A percentile compares a stretch with the other conserved stretches of the same genome.
These are phyloP conservation scores for Manis javanica DNA, from an alignment of 2,797 vertebrate species.

Conservation along the genomic window DNA sequence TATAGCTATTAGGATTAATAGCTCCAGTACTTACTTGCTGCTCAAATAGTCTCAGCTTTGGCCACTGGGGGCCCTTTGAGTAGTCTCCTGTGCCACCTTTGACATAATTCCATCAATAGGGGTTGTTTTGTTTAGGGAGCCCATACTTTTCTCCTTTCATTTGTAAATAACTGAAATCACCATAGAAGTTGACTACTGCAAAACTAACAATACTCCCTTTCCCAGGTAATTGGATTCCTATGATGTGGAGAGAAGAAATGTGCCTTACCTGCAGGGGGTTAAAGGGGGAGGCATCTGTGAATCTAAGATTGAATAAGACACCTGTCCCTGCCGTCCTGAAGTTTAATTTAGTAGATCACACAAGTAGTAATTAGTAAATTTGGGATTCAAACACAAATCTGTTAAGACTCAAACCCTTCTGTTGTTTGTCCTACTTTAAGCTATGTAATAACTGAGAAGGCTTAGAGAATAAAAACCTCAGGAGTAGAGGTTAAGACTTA, in stretches of 20 bases:
- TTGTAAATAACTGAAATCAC: slow-evolving; percentile 69
- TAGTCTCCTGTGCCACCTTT: background rate
- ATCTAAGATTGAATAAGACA: slow-evolving; percentile 33
- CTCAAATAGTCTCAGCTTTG: background rate
- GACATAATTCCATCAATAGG: background rate
- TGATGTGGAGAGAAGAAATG: background rate
- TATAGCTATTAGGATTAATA: too few relatives aligned
- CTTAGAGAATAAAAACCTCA: background rate
- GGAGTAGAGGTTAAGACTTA: background rate
- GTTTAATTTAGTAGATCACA: background rate
- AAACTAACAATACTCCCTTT: slow-evolving; percentile 48
- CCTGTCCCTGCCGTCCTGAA: background rate
- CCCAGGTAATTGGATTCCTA: background rate
- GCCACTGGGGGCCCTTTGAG: background rate
- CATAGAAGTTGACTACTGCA: slow-evolving; percentile 9
- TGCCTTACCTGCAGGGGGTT: background rate
- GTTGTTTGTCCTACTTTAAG: background rate
- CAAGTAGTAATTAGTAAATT: background rate
- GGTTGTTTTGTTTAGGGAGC: background rate
- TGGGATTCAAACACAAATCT: slow-evolving; percentile 47
- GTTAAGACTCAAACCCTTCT: background rate
- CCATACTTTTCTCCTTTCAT: slow-evolving; percentile 51
- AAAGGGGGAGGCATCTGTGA: background rate
- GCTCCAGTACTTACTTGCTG: background rate
- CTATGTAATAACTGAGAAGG: background rate